Evolutionary conservation across 2,797 vertebrate genomes (phyloP), one percentile per base, ranked within the genome.

Genomic region (Lycodopsis pacificus): DNA sequence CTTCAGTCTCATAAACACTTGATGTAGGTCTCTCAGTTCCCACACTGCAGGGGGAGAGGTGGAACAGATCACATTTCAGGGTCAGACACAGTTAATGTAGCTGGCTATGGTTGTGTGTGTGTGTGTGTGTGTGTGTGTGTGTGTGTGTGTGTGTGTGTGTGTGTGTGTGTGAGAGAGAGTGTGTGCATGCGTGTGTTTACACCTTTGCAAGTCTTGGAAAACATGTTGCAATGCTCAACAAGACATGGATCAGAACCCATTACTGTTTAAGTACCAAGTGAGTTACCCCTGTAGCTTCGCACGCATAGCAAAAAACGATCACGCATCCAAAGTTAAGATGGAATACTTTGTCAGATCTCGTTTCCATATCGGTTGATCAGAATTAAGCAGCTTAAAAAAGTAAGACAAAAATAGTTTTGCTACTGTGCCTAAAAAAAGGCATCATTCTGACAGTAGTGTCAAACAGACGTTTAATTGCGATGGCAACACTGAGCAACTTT

Each of bases 31-130:
- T 64, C 65, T 72, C 48, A 27, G 56, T 83, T 88, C 80, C 69
- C 77, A 77, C 19, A n/a, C 70, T 78, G 34, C 11, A 36, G 42
- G 49, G 46, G 64, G 30, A 73, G 34, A 5, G 36, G 30, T 40
- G 46, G 53, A 46, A n/a, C 10, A 36, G 82, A 83, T 90, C 79
- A 25, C 68, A 74, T 85, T 62, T 83, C 84, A 62, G 73, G 49
- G 58, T 70, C 74, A 58, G 48, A 59, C 36, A 19, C 14, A 73
- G 36, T 27, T 62, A 22, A 78, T 66, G 27, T 27, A 20, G 34
- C 34, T 20, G 25, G 20, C 27, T 12, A 13, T 57, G 74, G 4
- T 32, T 73, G 17, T 64, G 53, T 71, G 17, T 59, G 48, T 62
- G 27, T 36, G 46, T 36, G 53, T 71, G 17, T 59, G 48, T 40